These are phyloP conservation scores for Crenuchus spilurus DNA, from an alignment of 2,797 vertebrate species.

Conservation along the genomic window DNA sequence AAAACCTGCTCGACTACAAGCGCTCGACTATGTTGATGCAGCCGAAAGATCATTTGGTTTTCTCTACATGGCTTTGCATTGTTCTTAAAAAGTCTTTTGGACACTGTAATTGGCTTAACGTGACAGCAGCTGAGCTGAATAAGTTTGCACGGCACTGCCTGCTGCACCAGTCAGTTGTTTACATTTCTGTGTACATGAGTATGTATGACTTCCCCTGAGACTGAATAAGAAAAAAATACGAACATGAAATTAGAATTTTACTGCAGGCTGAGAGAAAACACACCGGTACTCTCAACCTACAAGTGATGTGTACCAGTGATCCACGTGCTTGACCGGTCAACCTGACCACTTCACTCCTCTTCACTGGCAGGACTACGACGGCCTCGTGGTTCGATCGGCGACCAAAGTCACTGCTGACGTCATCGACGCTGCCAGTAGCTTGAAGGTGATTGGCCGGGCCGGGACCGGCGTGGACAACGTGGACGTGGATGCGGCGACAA, in stretches of 20 bases:
- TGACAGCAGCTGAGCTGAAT: background rate
- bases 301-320: background rate
- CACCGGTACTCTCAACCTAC: background rate
- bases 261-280: no score
- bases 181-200: no score
- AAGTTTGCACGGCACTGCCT: no score
- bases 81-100: no score
- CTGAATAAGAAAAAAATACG: no score
- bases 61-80: background rate
- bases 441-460: slow-evolving; percentile 93
- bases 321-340: background rate
- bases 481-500: slow-evolving; percentile 92
- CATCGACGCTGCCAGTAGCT: slow-evolving; percentile 82
- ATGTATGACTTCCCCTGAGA: no score
- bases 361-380: slow-evolving; percentile 85
- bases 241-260: no score
- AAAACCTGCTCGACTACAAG: background rate
- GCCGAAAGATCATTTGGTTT: background rate
- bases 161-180: no score
- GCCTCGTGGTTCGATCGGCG: slow-evolving; percentile 92
- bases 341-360: background rate
- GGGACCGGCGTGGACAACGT: slow-evolving; percentile 97
- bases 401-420: slow-evolving; percentile 93
- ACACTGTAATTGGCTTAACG: background rate
- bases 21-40: background rate